Base-by-base conservation (phyloP, 2,797 vertebrate species). In the Distichodus sexfasciatus region DNA sequence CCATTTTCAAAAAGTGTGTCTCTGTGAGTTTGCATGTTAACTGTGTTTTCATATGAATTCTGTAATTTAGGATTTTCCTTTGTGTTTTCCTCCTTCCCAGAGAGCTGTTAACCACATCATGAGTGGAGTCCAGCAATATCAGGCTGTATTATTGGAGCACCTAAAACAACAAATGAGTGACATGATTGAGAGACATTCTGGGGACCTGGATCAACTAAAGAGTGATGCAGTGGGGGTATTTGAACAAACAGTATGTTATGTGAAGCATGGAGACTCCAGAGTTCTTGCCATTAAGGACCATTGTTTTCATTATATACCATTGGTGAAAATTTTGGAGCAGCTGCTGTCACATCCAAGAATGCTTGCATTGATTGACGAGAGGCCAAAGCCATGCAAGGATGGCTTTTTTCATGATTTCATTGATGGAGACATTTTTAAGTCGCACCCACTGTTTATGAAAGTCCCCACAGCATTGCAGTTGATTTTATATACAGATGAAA, bases 251-350 rank as follows among this genome's bases (percentile, higher is more conserved):
- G n/a, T n/a, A n/a, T n/a, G n/a, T n/a, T n/a, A n/a, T n/a, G n/a
- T n/a, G n/a, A n/a, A n/a, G n/a, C n/a, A 17, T 63, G 66, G 65
- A 46, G 57, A 71, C 63, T 68, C 53, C n/a, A 71, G 69, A 75
- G 66, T 51, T 6, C 46, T 78, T 43, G n/a, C 43, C 17, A 72
- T 74, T 31, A 81, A 63, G 8, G 6, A 71, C 41, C 26, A 47
- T 33, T 70, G 12, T 12, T 80, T 76, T 72, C 26, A 69, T 55
- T 72, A 76, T 35, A 44, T 76, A 57, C 76, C 66, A 0, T 59
- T 70, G 29, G 17, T 73, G 2, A 75, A 69, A 69, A 71, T 63
- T 73, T 78, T 75, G 12, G 70, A 80, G 76, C 77, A 82, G 53
- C 71, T 80, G 33, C 17, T 70, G 51, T 76, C 66, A 7, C 68